A percentile compares a stretch with the other conserved stretches of the same genome.
Evolutionary conservation across 2,888 invertebrate species (phyloP).

Genomic region (Ormyrus rosae): DNA sequence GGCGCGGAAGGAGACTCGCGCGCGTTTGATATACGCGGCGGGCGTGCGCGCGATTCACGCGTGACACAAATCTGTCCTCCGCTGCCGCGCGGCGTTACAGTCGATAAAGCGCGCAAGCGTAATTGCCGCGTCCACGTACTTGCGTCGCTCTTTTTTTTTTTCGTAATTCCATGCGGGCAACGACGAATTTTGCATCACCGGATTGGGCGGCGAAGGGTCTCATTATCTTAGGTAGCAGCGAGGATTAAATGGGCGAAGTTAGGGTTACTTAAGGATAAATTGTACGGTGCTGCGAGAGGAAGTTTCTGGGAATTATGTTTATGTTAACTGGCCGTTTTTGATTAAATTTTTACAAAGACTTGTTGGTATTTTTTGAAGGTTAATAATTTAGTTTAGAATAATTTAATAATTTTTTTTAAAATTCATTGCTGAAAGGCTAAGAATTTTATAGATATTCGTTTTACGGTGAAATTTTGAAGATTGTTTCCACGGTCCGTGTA

Average conservation of each 20-base stretch:
- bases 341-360: too few relatives aligned
- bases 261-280: too few relatives aligned
- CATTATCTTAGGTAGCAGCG: not conserved
- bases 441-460: too few relatives aligned
- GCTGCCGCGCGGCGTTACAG: slow-evolving; percentile 37
- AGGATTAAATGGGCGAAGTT: too few relatives aligned
- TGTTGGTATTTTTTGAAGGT: too few relatives aligned
- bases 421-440: too few relatives aligned
- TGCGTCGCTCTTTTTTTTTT: slow-evolving; percentile 16
- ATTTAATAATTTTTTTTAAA: too few relatives aligned
- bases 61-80: slow-evolving; percentile 53
- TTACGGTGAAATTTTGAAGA: slow-evolving; percentile 2
- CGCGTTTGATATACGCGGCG: not conserved
- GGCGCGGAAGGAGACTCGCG: not conserved
- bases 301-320: too few relatives aligned
- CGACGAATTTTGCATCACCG: slow-evolving; percentile 39
- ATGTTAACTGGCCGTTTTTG: too few relatives aligned
- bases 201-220: slow-evolving; percentile 11
- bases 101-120: slow-evolving; percentile 27
- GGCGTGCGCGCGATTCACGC: slow-evolving; percentile 43
- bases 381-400: too few relatives aligned
- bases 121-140: slow-evolving; percentile 4
- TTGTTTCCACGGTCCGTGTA: not conserved
- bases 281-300: too few relatives aligned
- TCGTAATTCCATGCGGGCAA: slow-evolving; percentile 28